Percentiles rank a stretch among this genome's conserved stretches.
Evolutionary conservation across 2,888 invertebrate species (phyloP).

Genomic region (Lypha dubia): DNA sequence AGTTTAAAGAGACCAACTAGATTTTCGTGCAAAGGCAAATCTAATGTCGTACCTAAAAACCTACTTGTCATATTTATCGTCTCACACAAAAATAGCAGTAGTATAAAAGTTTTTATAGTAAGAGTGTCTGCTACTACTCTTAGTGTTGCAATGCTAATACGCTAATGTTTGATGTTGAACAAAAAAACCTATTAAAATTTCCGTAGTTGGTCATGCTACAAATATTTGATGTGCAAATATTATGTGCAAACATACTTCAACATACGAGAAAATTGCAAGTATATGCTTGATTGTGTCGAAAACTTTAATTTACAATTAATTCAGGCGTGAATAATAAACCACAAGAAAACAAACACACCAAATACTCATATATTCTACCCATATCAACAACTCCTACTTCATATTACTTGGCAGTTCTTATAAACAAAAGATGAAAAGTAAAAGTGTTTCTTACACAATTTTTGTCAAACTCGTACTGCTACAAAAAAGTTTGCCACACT

Average conservation of each 20-base stretch:
- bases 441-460: constrained; percentile 78
- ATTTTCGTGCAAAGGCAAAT: too few relatives aligned
- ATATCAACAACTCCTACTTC: constrained; percentile 20
- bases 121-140: too few relatives aligned
- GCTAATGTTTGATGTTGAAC: too few relatives aligned
- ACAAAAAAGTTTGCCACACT: constrained; percentile 51
- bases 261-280: background rate
- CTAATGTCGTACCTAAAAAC: too few relatives aligned
- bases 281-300: constrained; percentile 72
- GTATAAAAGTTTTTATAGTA: too few relatives aligned
- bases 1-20: constrained; percentile 26
- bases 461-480: constrained; percentile 37
- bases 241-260: constrained; percentile 1
- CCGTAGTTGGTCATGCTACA: constrained; percentile 39
- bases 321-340: constrained; percentile 83
- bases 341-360: constrained; percentile 78
- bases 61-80: too few relatives aligned
- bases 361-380: background rate
- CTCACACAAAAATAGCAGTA: too few relatives aligned
- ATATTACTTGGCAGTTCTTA: constrained; percentile 13
- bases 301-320: constrained; percentile 83
- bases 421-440: constrained; percentile 75
- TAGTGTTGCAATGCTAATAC: too few relatives aligned
- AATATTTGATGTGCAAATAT: background rate
- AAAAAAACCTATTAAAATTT: background rate